Percentiles rank a stretch among this genome's conserved stretches.
phyloP scores from a whole-genome alignment of 1,140 invertebrate species.

The Drosophila setifemur region DNA sequence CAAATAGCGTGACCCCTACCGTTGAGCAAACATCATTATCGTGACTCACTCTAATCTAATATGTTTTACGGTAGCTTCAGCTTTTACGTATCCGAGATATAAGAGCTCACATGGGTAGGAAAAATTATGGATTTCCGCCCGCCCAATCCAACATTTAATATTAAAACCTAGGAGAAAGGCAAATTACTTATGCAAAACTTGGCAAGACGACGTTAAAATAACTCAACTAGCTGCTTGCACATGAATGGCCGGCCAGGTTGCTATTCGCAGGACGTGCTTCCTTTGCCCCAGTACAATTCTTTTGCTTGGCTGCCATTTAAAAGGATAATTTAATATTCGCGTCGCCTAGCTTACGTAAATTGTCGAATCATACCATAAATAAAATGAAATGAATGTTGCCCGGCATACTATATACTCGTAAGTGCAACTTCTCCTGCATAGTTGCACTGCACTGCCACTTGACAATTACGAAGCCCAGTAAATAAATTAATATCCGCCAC shows the following conservation, averaged over 20 bases:
- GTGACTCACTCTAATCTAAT: no score
- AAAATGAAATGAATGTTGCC: constrained; percentile 60
- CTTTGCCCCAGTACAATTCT: constrained; percentile 32
- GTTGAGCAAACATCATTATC: no score
- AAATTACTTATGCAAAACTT: constrained; percentile 51
- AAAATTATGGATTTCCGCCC: no score
- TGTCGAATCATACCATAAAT: constrained; percentile 71
- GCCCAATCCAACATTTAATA: no score
- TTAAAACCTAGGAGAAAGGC: constrained; percentile 7
- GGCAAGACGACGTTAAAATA: constrained; percentile 45
- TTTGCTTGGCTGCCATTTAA: constrained; percentile 29
- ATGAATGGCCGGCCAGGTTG: constrained; percentile 35
- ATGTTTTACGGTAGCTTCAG: no score
- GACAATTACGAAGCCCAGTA: no score
- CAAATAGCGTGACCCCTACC: no score
- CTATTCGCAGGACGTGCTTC: constrained; percentile 55
- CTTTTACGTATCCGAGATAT: no score
- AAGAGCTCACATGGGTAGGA: no score
- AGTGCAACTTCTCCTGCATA: constrained; percentile 11
- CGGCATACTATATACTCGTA: constrained; percentile 8
- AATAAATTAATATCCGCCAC: constrained; percentile 64
- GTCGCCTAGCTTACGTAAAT: constrained; percentile 64
- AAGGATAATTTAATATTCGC: constrained; percentile 66
- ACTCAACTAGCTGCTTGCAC: constrained; percentile 37
- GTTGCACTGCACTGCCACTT: no score